Evolutionary conservation across 30 jellyfish, hydroid and myxozoan species (phyloP).

Genomic region (Chironex yamaguchii): DNA sequence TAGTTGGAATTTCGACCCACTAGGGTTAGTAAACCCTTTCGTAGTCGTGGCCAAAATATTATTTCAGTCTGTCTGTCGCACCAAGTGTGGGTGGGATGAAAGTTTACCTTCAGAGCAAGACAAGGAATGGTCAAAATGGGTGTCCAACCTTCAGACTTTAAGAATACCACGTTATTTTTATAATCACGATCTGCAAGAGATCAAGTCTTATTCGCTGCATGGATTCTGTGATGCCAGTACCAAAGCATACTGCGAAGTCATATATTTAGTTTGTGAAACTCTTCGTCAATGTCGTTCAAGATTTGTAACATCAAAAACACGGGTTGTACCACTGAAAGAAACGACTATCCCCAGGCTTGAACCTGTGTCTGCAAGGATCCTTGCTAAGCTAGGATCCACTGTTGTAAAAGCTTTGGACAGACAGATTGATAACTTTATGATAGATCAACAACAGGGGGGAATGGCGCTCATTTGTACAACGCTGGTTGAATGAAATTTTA

Average conservation of each 20-base stretch:
- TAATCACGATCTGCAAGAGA: neutral
- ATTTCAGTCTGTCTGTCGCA: slow-evolving; percentile 11
- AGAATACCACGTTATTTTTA: neutral
- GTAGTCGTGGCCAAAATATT: slow-evolving; percentile 7
- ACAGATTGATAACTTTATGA: slow-evolving; percentile 13
- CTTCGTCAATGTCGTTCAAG: neutral
- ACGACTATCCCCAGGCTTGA: slow-evolving; percentile 32
- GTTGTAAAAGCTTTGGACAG: slow-evolving; percentile 15
- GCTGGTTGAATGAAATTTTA: slow-evolving; percentile 25
- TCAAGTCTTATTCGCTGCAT: neutral
- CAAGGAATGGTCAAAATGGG: slow-evolving; percentile 1
- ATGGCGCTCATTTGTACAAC: slow-evolving; percentile 20
- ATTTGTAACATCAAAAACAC: slow-evolving; percentile 25
- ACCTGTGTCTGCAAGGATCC: slow-evolving; percentile 7
- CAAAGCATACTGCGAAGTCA: slow-evolving; percentile 29
- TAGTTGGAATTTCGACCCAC: slow-evolving; percentile 16
- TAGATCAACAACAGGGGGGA: slow-evolving; percentile 16
- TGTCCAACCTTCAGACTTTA: neutral
- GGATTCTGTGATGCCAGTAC: slow-evolving; percentile 42
- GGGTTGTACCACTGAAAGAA: slow-evolving; percentile 31
- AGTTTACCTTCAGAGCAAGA: neutral
- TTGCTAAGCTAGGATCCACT: neutral
- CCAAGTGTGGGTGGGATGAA: slow-evolving; percentile 44
- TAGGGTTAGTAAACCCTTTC: slow-evolving; percentile 44
- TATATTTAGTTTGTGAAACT: slow-evolving; percentile 1